Evolutionary conservation across 1,140 invertebrate species (phyloP).

Genomic region (Lineus longissimus): DNA sequence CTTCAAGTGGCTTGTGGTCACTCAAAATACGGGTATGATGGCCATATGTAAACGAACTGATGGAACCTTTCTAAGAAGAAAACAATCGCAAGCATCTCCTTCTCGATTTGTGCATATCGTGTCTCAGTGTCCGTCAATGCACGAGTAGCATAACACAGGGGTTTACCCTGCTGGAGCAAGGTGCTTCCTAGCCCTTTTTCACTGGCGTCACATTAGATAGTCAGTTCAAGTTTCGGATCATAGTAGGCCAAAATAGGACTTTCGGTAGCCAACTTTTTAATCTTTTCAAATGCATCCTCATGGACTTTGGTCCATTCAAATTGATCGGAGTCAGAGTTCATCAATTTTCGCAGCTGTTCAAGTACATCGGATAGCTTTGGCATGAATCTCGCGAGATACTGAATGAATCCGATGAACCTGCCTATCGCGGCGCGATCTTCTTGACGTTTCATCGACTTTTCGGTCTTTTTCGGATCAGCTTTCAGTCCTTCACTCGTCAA

Average conservation of each 20-base stretch:
- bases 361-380: not conserved
- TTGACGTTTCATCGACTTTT: constrained; percentile 43
- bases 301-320: not conserved
- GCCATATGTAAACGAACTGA: constrained; percentile 54
- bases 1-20: too few species aligned
- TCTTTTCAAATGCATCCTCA: not conserved
- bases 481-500: constrained; percentile 11
- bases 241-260: constrained; percentile 28
- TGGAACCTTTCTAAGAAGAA: constrained; percentile 56
- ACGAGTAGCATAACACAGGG: too few species aligned
- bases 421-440: constrained; percentile 15
- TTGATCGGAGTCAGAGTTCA: not conserved
- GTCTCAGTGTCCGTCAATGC: too few species aligned
- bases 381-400: constrained; percentile 4
- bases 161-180: constrained; percentile 26
- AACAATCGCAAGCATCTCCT: constrained; percentile 55
- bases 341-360: constrained; percentile 6
- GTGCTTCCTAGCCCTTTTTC: constrained; percentile 39
- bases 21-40: not conserved
- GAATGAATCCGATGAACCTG: constrained; percentile 1
- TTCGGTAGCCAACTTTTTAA: not conserved
- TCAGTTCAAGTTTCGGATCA: constrained; percentile 29
- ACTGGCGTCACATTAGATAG: constrained; percentile 36
- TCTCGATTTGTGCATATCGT: constrained; percentile 55
- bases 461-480: constrained; percentile 46